phyloP scores from a whole-genome alignment of 2,113 vertebrate species.

The Tupaia chinensis region DNA sequence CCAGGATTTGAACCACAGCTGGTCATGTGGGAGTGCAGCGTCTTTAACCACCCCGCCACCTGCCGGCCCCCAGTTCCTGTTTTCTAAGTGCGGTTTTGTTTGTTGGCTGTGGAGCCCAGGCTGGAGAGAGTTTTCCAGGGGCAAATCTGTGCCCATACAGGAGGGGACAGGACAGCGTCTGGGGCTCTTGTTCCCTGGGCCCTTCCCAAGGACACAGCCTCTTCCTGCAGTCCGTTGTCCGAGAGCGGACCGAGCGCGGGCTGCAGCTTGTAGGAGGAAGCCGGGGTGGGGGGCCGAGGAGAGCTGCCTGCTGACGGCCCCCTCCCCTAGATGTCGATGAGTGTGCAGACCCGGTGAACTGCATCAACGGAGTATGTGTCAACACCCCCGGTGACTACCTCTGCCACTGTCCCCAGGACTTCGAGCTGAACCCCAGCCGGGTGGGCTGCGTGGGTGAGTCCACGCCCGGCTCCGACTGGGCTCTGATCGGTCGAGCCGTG shows the following conservation, averaged over 20 bases:
- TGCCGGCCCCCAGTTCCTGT: too few species aligned
- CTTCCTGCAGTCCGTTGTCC: too few species aligned
- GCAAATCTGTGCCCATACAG: not conserved
- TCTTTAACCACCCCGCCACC: too few species aligned
- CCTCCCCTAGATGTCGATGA: slow-evolving; percentile 93
- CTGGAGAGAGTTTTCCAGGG: not conserved
- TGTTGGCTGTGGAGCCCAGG: not conserved
- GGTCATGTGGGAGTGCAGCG: too few species aligned
- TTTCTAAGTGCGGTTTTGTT: not conserved
- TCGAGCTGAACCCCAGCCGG: slow-evolving; percentile 94
- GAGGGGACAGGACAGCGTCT: too few species aligned
- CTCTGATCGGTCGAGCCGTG: fast-evolving
- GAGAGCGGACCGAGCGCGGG: not conserved
- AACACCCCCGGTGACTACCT: slow-evolving; percentile 95
- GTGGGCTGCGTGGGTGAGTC: slow-evolving; percentile 96
- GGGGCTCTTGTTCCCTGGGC: not conserved
- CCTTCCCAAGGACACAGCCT: not conserved
- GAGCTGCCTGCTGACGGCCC: not conserved
- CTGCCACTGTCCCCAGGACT: slow-evolving; percentile 96
- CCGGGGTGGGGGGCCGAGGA: fast-evolving
- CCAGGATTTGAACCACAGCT: too few species aligned
- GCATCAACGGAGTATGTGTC: slow-evolving; percentile 95
- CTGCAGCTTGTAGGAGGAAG: not conserved
- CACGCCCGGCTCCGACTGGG: fast-evolving
- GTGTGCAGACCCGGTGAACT: slow-evolving; percentile 95